phyloP scores from a whole-genome alignment of 1,140 invertebrate genomes.

The Camponotus vicinus region DNA sequence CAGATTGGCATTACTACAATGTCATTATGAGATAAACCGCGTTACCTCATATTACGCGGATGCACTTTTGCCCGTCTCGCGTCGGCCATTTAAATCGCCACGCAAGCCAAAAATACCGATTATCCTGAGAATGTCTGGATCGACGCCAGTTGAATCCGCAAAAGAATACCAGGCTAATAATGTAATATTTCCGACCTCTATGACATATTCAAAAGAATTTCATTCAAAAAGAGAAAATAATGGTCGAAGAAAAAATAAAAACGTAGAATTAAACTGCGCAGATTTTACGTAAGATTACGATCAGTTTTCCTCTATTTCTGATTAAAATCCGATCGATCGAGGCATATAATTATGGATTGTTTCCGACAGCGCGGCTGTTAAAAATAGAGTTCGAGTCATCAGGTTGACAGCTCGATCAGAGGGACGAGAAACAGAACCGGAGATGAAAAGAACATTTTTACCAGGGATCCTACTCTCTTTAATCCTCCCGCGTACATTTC shows the following conservation, averaged over 20 bases:
- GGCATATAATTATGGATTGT: slow-evolving; percentile 47
- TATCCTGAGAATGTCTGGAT: slow-evolving; percentile 48
- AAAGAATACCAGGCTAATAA: slow-evolving; percentile 40
- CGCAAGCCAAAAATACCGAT: slow-evolving; percentile 49
- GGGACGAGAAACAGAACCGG: slow-evolving; percentile 24
- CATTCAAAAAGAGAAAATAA: not conserved
- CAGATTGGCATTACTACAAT: not conserved
- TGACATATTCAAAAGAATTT: slow-evolving; percentile 24
- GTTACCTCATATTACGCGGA: not conserved
- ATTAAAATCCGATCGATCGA: slow-evolving; percentile 36
- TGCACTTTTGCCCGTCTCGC: not conserved
- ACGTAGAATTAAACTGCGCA: not conserved
- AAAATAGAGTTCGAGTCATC: slow-evolving; percentile 42
- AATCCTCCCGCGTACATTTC: slow-evolving; percentile 4
- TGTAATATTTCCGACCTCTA: slow-evolving; percentile 31
- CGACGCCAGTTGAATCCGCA: slow-evolving; percentile 34
- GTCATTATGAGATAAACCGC: not conserved
- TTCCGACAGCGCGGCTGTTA: slow-evolving; percentile 5
- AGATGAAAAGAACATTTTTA: slow-evolving; percentile 40
- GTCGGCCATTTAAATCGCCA: slow-evolving; percentile 48
- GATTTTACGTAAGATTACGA: slow-evolving; percentile 11
- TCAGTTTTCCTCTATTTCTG: slow-evolving; percentile 19
- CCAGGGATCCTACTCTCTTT: not conserved
- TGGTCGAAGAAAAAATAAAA: not conserved
- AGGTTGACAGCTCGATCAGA: not conserved